Evolutionary conservation across 2,113 vertebrate genomes (phyloP).

Genomic region (Pomatorhinus ruficollis): DNA sequence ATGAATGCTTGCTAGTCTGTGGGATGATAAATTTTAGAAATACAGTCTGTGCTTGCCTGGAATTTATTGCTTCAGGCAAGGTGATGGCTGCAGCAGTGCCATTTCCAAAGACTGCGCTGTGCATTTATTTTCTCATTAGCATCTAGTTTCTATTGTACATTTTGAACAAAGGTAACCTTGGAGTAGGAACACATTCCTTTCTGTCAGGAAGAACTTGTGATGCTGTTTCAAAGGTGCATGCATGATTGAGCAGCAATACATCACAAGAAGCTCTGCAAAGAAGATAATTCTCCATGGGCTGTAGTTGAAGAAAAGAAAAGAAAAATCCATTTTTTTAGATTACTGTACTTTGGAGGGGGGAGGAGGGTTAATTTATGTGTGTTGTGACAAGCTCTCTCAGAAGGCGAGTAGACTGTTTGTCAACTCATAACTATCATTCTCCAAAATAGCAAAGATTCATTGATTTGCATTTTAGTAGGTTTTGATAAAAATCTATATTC

Average conservation of each 20-base stretch:
- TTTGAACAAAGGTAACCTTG: slow-evolving; percentile 73
- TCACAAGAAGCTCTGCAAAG: slow-evolving; percentile 52
- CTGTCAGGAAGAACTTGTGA: slow-evolving; percentile 69
- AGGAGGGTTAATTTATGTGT: slow-evolving; percentile 55
- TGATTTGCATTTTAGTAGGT: slow-evolving; percentile 15
- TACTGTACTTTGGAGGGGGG: background rate
- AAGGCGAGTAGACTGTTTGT: slow-evolving; percentile 53
- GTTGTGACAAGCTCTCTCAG: slow-evolving; percentile 58
- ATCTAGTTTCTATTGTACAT: slow-evolving; percentile 68
- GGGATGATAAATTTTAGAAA: slow-evolving; percentile 34
- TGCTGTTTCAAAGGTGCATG: slow-evolving; percentile 66
- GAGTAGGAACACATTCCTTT: slow-evolving; percentile 56
- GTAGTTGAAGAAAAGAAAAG: slow-evolving; percentile 44
- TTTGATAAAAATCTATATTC: background rate
- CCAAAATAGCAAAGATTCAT: slow-evolving; percentile 27
- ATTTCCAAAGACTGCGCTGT: slow-evolving; percentile 32
- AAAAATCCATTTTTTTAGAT: slow-evolving; percentile 16
- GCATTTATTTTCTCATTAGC: slow-evolving; percentile 74
- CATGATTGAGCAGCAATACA: slow-evolving; percentile 70
- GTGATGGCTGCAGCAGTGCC: slow-evolving; percentile 49
- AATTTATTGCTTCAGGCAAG: slow-evolving; percentile 63
- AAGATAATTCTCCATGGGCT: slow-evolving; percentile 56
- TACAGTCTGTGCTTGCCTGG: slow-evolving; percentile 24
- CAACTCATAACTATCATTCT: slow-evolving; percentile 34
- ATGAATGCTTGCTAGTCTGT: slow-evolving; percentile 51